Percentiles rank a stretch among this genome's conserved stretches.
phyloP scores from a whole-genome alignment of 2,113 vertebrate species.

The Oryzias javanicus region DNA sequence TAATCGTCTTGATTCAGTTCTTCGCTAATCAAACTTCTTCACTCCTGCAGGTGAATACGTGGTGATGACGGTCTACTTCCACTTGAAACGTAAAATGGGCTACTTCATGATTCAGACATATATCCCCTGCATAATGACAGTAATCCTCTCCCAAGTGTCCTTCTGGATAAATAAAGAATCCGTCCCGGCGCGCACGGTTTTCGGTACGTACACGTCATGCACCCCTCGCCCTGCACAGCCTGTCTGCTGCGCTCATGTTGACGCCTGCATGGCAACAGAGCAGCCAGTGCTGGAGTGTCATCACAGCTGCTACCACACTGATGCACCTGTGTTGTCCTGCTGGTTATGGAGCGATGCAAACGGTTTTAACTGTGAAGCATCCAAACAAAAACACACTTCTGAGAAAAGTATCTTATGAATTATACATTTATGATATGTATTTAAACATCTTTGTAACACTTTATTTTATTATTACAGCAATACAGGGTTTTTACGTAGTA shows the following conservation, averaged over 20 bases:
- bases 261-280: slow-evolving; percentile 22
- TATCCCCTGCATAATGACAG: slow-evolving; percentile 99
- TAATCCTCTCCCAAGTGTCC: slow-evolving; percentile 99
- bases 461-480: no score
- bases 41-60: slow-evolving; percentile 91
- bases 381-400: no score
- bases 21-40: slow-evolving; percentile 29
- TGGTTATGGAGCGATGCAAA: no score
- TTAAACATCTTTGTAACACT: no score
- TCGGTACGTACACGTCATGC: slow-evolving; percentile 83
- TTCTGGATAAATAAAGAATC: slow-evolving; percentile 99
- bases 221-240: slow-evolving; percentile 31
- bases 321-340: no score
- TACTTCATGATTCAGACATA: slow-evolving; percentile 99
- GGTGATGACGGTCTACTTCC: slow-evolving; percentile 98
- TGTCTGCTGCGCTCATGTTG: slow-evolving; percentile 20
- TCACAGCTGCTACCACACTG: no score
- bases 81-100: slow-evolving; percentile 97
- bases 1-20: slow-evolving; percentile 2
- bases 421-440: no score
- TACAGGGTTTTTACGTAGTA: no score
- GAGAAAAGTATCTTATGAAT: no score
- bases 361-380: no score
- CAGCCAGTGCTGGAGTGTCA: slow-evolving; percentile 14
- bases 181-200: slow-evolving; percentile 95